Percentiles rank a stretch among this genome's conserved stretches.
Evolutionary conservation across 2,113 vertebrate genomes (phyloP).

Genomic region (Pyrgilauda ruficollis): DNA sequence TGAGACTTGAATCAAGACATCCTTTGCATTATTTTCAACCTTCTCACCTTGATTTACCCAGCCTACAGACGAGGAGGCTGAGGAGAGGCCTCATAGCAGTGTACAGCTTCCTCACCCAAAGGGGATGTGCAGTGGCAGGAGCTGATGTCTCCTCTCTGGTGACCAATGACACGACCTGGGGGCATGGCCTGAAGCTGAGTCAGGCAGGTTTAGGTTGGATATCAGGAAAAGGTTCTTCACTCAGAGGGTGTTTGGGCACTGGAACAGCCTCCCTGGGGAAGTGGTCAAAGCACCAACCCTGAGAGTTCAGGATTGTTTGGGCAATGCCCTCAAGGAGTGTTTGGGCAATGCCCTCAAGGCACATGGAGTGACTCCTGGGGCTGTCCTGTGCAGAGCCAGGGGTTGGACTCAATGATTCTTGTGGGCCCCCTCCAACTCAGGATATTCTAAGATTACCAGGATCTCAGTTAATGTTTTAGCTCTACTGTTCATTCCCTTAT

Average conservation of each 20-base stretch:
- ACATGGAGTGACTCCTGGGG: not conserved
- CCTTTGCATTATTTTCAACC: not conserved
- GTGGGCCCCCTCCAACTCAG: not conserved
- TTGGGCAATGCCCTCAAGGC: not conserved
- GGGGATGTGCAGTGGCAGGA: not conserved
- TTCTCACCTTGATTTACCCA: not conserved
- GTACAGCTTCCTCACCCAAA: not conserved
- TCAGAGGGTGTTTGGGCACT: not conserved
- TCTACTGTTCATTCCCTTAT: not conserved
- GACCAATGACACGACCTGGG: not conserved
- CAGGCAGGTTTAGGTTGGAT: not conserved
- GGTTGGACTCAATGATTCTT: too few species aligned
- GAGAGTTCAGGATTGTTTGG: too few species aligned
- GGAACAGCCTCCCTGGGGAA: not conserved
- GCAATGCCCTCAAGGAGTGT: too few species aligned
- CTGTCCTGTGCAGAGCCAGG: not conserved
- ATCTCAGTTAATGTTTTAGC: not conserved
- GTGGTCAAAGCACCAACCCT: not conserved
- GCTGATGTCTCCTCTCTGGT: not conserved
- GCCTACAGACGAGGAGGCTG: not conserved
- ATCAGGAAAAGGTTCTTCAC: not conserved
- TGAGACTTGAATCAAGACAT: not conserved
- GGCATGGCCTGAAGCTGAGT: not conserved
- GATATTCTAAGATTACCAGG: not conserved
- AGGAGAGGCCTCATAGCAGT: not conserved